phyloP scores from a whole-genome alignment of 2,888 invertebrate genomes.

The Callinectes sapidus region DNA sequence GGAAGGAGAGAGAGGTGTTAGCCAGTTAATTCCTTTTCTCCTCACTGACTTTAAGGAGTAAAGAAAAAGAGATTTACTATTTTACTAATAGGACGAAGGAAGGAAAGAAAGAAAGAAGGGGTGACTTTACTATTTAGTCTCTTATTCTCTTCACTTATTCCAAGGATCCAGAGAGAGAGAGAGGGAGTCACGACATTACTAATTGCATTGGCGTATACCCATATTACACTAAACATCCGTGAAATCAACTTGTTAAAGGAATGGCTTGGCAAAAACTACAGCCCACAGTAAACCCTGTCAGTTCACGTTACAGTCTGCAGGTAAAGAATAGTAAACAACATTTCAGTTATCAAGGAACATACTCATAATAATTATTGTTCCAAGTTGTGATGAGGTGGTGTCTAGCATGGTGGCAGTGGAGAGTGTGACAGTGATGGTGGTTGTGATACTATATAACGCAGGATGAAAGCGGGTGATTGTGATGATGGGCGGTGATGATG shows the following conservation, averaged over 20 bases:
- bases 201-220: background rate
- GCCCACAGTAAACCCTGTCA: background rate
- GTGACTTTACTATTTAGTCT: too few species aligned
- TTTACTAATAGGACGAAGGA: too few species aligned
- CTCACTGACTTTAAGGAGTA: background rate
- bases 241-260: background rate
- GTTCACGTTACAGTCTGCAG: background rate
- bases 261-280: background rate
- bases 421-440: background rate
- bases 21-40: background rate
- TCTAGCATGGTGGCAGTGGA: background rate
- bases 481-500: background rate
- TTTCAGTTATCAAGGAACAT: background rate
- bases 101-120: too few species aligned
- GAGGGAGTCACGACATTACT: too few species aligned
- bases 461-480: background rate
- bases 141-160: too few species aligned
- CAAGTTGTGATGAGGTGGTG: background rate
- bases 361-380: background rate
- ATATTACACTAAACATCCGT: background rate
- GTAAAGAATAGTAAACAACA: background rate
- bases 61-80: background rate
- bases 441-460: background rate
- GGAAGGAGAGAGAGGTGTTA: background rate
- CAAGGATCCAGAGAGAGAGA: too few species aligned